Percentiles rank a stretch among this genome's conserved stretches.
Evolutionary conservation across 2,113 vertebrate genomes (phyloP).

Genomic region (Scortum barcoo): DNA sequence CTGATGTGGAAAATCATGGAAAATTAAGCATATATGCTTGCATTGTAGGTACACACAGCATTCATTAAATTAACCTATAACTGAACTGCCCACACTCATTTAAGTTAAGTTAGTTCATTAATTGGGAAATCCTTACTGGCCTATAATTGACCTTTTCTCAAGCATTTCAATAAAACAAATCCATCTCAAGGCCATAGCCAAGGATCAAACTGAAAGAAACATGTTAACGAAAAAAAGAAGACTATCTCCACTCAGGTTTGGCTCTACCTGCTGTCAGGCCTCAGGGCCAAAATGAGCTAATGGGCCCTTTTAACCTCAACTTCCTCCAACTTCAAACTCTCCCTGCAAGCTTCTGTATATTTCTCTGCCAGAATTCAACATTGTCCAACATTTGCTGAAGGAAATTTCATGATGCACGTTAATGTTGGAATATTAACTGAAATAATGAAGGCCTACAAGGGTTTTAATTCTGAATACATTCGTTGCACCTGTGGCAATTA

Average conservation of each 20-base stretch:
- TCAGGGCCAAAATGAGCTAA: neutral
- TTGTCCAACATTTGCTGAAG: neutral
- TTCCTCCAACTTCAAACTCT: neutral
- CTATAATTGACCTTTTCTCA: neutral
- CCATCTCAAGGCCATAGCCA: neutral
- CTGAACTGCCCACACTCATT: neutral
- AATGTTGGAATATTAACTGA: neutral
- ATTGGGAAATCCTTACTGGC: neutral
- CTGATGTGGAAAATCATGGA: neutral
- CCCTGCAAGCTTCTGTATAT: neutral
- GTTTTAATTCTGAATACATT: too few species aligned
- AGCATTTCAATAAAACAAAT: neutral
- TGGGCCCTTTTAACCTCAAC: neutral
- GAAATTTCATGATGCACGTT: neutral
- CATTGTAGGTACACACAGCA: too few species aligned
- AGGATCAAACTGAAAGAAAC: neutral
- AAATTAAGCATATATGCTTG: neutral
- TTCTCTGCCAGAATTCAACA: neutral
- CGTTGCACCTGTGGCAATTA: too few species aligned
- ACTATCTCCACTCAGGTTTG: neutral
- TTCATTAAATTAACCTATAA: neutral
- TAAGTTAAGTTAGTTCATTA: neutral
- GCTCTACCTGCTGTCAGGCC: neutral
- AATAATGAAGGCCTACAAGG: neutral
- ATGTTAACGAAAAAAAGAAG: neutral